Conservation (phyloP, 2,888 invertebrate species). For the Sesamia inferens region DNA sequence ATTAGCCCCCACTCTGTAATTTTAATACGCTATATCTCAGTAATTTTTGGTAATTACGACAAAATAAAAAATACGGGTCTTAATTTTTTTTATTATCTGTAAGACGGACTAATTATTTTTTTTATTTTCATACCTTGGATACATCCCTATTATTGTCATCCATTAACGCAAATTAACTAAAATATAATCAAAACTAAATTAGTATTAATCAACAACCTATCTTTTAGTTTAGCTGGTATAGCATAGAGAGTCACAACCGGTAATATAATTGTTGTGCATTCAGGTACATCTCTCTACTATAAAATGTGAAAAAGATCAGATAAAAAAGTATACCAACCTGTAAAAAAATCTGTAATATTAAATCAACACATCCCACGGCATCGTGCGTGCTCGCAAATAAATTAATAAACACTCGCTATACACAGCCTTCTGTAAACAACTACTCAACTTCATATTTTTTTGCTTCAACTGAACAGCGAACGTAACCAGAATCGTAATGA, state of each 20-base stretch:
- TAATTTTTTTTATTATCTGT: too few species aligned
- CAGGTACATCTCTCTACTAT: not conserved
- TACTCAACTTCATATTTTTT: slow-evolving; percentile 41
- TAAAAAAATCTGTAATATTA: slow-evolving; percentile 10
- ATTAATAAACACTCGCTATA: slow-evolving; percentile 29
- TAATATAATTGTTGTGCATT: not conserved
- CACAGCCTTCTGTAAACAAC: slow-evolving; percentile 54
- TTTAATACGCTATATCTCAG: too few species aligned
- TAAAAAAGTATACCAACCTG: slow-evolving; percentile 9
- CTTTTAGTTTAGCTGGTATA: not conserved
- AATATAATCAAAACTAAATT: not conserved
- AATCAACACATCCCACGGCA: slow-evolving; percentile 37
- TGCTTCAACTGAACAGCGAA: slow-evolving; percentile 33
- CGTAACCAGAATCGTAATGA: slow-evolving; percentile 52
- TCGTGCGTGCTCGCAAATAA: slow-evolving; percentile 46
- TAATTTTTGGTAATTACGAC: too few species aligned
- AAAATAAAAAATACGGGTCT: too few species aligned
- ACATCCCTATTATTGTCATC: too few species aligned
- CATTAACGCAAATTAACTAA: not conserved
- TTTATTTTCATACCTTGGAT: too few species aligned
- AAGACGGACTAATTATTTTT: too few species aligned
- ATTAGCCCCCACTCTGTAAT: too few species aligned
- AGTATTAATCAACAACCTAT: not conserved
- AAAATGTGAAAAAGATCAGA: not conserved
- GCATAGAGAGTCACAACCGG: not conserved